phyloP scores from a whole-genome alignment of 2,888 invertebrate species.

The Bugula neritina region DNA sequence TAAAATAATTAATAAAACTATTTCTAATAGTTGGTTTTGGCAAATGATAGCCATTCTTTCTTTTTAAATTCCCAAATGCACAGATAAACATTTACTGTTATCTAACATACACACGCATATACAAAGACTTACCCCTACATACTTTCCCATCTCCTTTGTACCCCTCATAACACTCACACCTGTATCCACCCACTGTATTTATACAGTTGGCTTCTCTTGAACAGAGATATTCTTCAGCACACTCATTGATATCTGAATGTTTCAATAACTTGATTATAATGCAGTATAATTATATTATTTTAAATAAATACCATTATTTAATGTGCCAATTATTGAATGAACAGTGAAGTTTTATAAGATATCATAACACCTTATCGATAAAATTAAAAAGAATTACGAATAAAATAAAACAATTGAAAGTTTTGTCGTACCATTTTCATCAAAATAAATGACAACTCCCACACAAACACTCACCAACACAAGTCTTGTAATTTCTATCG shows the following conservation, averaged over 20 bases:
- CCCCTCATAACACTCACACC: not conserved
- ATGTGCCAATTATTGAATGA: too few relatives aligned
- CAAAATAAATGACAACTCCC: not conserved
- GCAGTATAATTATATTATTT: not conserved
- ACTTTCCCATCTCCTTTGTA: conserved; percentile 69
- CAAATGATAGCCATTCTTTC: too few relatives aligned
- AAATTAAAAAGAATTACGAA: too few relatives aligned
- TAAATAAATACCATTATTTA: too few relatives aligned
- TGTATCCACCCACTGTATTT: conserved; percentile 10
- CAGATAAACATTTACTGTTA: too few relatives aligned
- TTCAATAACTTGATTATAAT: conserved; percentile 26
- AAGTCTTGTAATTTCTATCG: not conserved
- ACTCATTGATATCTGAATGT: conserved; percentile 69
- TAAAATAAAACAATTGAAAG: too few relatives aligned
- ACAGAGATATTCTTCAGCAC: not conserved
- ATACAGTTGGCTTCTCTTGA: conserved; percentile 55
- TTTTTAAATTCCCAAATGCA: too few relatives aligned
- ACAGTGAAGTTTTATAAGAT: too few relatives aligned
- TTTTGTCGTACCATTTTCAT: not conserved
- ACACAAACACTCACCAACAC: not conserved
- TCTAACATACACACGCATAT: too few relatives aligned
- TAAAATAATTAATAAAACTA: too few relatives aligned
- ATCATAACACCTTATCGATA: too few relatives aligned
- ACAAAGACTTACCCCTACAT: conserved; percentile 61
- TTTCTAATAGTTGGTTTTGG: too few relatives aligned